Percentiles rank a stretch among this genome's conserved stretches.
These are phyloP conservation scores for Cardinalis cardinalis DNA, from an alignment of 2,113 vertebrate genomes.

Conservation along the genomic window DNA sequence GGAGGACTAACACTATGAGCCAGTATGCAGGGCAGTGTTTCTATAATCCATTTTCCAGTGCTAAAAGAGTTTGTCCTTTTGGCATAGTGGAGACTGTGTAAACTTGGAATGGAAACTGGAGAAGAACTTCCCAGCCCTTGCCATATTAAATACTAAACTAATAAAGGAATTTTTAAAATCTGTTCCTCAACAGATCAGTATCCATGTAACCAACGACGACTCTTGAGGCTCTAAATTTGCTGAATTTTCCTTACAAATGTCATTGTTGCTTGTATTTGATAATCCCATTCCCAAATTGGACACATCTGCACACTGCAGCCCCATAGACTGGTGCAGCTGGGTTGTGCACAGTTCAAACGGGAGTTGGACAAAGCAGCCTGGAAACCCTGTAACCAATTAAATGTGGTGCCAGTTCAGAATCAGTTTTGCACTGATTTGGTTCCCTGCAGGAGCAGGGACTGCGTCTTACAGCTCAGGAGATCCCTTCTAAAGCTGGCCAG, in stretches of 20 bases:
- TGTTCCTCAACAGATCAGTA: neutral
- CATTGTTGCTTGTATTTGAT: neutral
- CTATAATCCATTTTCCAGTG: neutral
- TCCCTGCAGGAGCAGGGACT: neutral
- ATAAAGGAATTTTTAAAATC: neutral
- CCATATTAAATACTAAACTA: neutral
- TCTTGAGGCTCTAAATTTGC: neutral
- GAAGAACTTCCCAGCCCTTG: neutral
- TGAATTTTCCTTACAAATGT: neutral
- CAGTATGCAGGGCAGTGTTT: neutral
- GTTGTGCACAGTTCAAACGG: neutral
- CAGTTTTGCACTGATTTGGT: too few relatives aligned
- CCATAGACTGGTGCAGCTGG: neutral
- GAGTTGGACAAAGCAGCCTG: neutral
- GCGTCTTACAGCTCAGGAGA: fast-evolving
- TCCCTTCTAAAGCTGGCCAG: neutral
- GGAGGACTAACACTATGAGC: neutral
- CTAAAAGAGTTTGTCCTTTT: neutral
- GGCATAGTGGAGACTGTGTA: neutral
- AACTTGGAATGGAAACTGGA: neutral
- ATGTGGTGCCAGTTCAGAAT: neutral
- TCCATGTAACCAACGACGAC: neutral
- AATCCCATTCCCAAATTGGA: neutral
- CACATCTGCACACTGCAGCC: neutral
- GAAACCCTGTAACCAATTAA: neutral